These are phyloP conservation scores for Pitangus sulphuratus DNA, from an alignment of 2,797 vertebrate genomes.

Conservation along the genomic window DNA sequence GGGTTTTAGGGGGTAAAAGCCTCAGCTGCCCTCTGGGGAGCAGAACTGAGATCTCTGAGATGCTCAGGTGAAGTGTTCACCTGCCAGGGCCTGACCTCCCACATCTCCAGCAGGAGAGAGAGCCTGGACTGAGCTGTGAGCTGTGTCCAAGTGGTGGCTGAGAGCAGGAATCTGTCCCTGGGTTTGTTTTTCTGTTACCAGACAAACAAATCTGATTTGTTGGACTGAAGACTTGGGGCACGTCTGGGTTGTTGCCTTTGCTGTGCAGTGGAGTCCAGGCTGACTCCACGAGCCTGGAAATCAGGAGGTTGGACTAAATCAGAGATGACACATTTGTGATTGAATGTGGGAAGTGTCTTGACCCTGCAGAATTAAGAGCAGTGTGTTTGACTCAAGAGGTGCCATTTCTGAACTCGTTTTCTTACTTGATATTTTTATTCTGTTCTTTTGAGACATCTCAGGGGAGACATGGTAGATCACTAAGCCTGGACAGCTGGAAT, in stretches of 20 bases:
- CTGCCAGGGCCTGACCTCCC: neutral
- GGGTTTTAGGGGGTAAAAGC: neutral
- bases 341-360: neutral
- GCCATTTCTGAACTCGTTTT: neutral
- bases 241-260: neutral
- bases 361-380: neutral
- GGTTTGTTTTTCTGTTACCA: fast-evolving
- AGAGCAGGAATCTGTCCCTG: neutral
- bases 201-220: neutral
- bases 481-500: neutral
- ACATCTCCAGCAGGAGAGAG: neutral
- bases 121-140: neutral
- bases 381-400: neutral
- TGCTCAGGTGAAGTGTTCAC: neutral
- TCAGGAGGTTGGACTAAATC: neutral
- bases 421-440: neutral
- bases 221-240: neutral
- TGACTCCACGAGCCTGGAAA: neutral
- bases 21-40: neutral
- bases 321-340: fast-evolving
- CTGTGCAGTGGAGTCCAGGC: fast-evolving
- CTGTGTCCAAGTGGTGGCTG: fast-evolving
- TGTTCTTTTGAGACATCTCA: neutral
- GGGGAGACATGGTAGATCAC: neutral
- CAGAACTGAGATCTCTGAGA: fast-evolving